Base-by-base conservation (phyloP, 2,113 vertebrate genomes). In the Rhabdomys dilectus region DNA sequence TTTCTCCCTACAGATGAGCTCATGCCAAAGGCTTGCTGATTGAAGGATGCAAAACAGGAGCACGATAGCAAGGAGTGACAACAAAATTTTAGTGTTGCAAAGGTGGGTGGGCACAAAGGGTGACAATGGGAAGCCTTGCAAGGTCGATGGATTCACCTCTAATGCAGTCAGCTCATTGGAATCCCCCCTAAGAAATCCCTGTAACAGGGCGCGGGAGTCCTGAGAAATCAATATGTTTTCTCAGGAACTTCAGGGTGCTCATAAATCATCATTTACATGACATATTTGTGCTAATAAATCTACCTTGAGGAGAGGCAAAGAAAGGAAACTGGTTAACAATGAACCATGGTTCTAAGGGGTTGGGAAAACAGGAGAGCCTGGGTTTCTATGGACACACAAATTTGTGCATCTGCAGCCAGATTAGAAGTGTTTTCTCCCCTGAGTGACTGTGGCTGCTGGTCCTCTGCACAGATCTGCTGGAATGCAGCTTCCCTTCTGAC, bases 231-330 rank as follows among this genome's bases (percentile, higher is more conserved):
- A 99, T 99, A 98, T 96, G 98, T 98, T 99, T 99, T 99, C 99
- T 98, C 98, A 97, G 98, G 98, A 98, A 99, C 98, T 96, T 91
- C 82, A 98, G 99, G 97, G 97, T 96, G 94, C 96, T 98, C 98
- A 98, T 99, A 99, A 99, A 99, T 99, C 99, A 99, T 98, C 98
- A 98, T 99, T 99, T 99, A 98, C 98, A 98, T 98, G 96, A 98
- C 80, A 89, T 92, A 98, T 94, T 97, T 96, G 97, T 97, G 60
- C 96, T 98, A 96, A 98, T 98, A 98, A 98, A 98, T 98, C 97
- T 96, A 58, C 96, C 97, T 82, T 73, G 97, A 98, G 77, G 89
- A 97, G 97, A 98, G 95, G 82, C 86, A 96, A 97, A 96, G 97
- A 98, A 95, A 94, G 97, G 94, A 96, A 97, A 90, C 96, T 91